phyloP scores from a whole-genome alignment of 2,113 vertebrate species.

The Oryctolagus cuniculus region DNA sequence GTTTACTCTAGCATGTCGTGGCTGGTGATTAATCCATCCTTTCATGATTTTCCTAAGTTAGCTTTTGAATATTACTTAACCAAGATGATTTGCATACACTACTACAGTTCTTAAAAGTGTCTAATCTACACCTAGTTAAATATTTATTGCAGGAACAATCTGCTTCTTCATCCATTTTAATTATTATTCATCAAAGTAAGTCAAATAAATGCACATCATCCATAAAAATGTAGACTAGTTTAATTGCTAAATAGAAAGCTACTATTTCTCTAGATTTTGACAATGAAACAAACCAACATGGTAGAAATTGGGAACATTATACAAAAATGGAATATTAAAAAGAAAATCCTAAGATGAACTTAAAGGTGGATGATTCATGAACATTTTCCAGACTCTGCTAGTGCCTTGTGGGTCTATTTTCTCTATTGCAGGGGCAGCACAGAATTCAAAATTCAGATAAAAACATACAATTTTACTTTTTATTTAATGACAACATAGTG shows the following conservation, averaged over 20 bases:
- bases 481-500: not conserved
- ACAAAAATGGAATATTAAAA: not conserved
- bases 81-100: not conserved
- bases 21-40: conserved; percentile 49
- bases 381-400: not conserved
- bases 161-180: not conserved
- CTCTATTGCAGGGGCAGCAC: not conserved
- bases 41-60: conserved; percentile 9
- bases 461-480: conserved; percentile 39
- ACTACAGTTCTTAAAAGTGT: not conserved
- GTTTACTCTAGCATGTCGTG: not conserved
- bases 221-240: not conserved
- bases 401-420: not conserved
- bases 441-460: conserved; percentile 43
- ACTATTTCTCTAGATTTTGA: conserved; percentile 7
- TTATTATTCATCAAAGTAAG: conserved; percentile 50
- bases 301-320: not conserved
- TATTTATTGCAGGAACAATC: conserved; percentile 47
- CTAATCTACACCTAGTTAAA: not conserved
- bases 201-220: not conserved
- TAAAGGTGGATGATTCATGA: not conserved
- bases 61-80: conserved; percentile 38
- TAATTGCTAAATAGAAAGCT: not conserved
- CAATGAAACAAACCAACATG: not conserved
- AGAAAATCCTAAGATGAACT: conserved; percentile 5